A percentile compares a stretch with the other conserved stretches of the same genome.
Evolutionary conservation across 2,888 invertebrate species (phyloP).

Genomic region (Ernsta delagoae): DNA sequence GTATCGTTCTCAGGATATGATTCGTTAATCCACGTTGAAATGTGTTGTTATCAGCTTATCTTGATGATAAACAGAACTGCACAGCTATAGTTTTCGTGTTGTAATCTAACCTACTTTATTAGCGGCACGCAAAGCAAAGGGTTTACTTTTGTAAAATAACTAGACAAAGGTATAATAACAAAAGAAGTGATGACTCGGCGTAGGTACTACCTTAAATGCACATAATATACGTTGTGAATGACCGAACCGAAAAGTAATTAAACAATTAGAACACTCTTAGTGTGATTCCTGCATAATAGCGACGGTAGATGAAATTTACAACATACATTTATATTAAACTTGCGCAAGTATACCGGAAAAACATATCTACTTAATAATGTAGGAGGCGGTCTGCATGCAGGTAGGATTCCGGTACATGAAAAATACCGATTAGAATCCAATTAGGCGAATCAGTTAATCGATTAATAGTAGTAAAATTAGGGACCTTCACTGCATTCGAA

Average conservation of each 20-base stretch:
- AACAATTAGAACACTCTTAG: too few species aligned
- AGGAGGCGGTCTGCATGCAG: too few species aligned
- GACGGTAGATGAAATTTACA: too few species aligned
- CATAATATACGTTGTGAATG: too few species aligned
- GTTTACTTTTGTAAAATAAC: slow-evolving; percentile 50
- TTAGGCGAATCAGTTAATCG: background rate
- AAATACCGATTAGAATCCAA: background rate
- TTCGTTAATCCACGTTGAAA: slow-evolving; percentile 47
- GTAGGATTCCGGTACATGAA: background rate
- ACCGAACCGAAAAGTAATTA: too few species aligned
- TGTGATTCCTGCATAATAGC: too few species aligned
- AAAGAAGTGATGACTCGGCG: too few species aligned
- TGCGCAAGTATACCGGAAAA: too few species aligned
- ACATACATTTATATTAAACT: too few species aligned
- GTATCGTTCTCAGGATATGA: slow-evolving; percentile 53
- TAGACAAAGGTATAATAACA: slow-evolving; percentile 46
- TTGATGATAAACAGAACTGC: slow-evolving; percentile 57
- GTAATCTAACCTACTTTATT: slow-evolving; percentile 72
- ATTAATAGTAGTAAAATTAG: background rate
- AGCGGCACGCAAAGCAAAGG: slow-evolving; percentile 45
- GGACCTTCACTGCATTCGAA: too few species aligned
- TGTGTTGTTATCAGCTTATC: slow-evolving; percentile 68
- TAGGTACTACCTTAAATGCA: too few species aligned
- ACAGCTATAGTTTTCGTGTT: slow-evolving; percentile 44
- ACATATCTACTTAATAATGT: too few species aligned